Base-by-base conservation (phyloP, 2,888 invertebrate species). In the Parapristionchus giblindavisi region DNA sequence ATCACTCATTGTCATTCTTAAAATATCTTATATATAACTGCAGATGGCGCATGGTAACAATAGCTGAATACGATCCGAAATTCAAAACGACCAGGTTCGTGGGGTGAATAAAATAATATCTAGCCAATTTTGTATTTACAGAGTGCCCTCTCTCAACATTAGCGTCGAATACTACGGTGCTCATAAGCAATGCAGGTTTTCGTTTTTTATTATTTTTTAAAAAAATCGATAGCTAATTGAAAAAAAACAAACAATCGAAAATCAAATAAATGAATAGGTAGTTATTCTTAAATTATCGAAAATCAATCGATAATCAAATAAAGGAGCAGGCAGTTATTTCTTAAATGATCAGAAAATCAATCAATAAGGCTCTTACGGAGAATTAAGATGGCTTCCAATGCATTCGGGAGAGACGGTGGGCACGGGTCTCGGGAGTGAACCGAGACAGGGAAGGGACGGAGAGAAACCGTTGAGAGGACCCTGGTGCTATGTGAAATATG, bases 111-210 rank as follows among this genome's bases (percentile, higher is more conserved):
- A n/a, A n/a, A n/a, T n/a, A n/a, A n/a, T n/a, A n/a, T n/a, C n/a
- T n/a, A n/a, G n/a, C n/a, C n/a, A n/a, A n/a, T n/a, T 38, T 5
- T 1, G 8, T 54, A 2, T 4, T 58, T 65, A 11, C 43, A 65
- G 63, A 8, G 32, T 65, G 1, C 63, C 63, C 27, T 43, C 43
- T 5, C 21, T n/a, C 17, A 21, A 21, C 24, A 65, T 40, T 29
- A 65, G 21, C 43, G 63, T 65, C 63, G 63, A 65, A 43, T 65
- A 65, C 63, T 65, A 65, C 29, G 63, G 29, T 27, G 29, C 40
- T 27, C 63, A 65, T 43, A 8, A 14, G 14, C 63, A 65, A 43
- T 65, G 63, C 63, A 65, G 63, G 63, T 65, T 43, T n/a, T n/a
- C n/a, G n/a, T 36, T 6, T 40, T 60, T 36, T n/a, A 2, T 27